Conservation (phyloP, 2,797 vertebrate species). For the Erithacus rubecula region DNA sequence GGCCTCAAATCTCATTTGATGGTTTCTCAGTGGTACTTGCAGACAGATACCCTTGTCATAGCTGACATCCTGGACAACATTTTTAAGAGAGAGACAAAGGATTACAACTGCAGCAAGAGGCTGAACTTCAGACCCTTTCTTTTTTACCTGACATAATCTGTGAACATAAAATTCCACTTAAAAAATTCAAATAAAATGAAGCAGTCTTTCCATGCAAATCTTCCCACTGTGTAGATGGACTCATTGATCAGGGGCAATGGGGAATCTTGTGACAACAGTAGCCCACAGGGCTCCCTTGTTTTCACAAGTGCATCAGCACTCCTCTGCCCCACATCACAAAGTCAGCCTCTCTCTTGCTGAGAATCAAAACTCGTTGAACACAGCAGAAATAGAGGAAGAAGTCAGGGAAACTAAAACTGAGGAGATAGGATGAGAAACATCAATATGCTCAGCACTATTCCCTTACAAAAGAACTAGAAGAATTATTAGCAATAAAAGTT, state of each 20-base stretch:
- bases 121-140: background rate
- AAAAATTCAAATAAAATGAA: background rate
- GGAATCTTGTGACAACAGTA: background rate
- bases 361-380: background rate
- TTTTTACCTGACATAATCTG: background rate
- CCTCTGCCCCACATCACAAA: background rate
- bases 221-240: accelerated
- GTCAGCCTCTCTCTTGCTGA: background rate
- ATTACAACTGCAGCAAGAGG: background rate
- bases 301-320: background rate
- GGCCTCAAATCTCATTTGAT: background rate
- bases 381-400: background rate
- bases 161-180: background rate
- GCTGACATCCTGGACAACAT: background rate
- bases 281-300: background rate
- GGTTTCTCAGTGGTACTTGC: background rate
- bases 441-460: background rate
- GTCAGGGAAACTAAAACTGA: background rate
- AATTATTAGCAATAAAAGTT: background rate
- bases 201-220: background rate
- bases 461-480: background rate
- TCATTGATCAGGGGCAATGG: background rate
- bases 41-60: background rate
- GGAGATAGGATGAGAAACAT: background rate
- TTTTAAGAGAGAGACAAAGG: background rate